phyloP scores from a whole-genome alignment of 2,113 vertebrate species.

The Xenopus borealis region DNA sequence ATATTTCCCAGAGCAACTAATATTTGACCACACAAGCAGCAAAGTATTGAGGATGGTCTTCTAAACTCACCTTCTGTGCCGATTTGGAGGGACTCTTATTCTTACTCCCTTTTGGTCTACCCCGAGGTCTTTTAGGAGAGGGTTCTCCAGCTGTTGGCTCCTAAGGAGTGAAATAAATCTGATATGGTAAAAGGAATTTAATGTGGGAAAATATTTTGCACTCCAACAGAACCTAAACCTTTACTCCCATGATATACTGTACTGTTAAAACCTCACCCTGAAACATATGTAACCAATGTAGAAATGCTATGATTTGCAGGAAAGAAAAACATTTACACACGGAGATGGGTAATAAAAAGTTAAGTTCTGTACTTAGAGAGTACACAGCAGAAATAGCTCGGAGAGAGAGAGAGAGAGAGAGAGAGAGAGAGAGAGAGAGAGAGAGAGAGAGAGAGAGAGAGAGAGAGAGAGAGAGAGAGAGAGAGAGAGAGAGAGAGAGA shows the following conservation, averaged over 20 bases:
- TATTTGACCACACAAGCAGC: background rate
- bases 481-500: too few species aligned
- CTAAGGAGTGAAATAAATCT: constrained; percentile 62
- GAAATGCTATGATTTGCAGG: constrained; percentile 49
- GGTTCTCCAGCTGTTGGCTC: constrained; percentile 84
- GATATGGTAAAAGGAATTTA: constrained; percentile 10
- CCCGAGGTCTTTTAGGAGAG: constrained; percentile 93
- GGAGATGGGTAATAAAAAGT: constrained; percentile 35
- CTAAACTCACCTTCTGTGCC: constrained; percentile 86
- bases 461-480: too few species aligned
- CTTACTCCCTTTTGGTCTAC: constrained; percentile 96
- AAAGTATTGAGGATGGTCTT: background rate
- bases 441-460: too few species aligned
- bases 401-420: too few species aligned
- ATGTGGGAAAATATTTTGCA: constrained; percentile 11
- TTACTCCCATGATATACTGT: constrained; percentile 20
- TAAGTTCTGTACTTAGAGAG: constrained; percentile 22
- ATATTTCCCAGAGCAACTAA: background rate
- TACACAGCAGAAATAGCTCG: too few species aligned
- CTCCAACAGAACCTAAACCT: constrained; percentile 44
- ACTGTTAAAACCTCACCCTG: constrained; percentile 38
- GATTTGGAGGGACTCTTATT: constrained; percentile 96
- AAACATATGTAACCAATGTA: constrained; percentile 47
- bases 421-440: too few species aligned
- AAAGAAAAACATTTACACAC: constrained; percentile 48